Percentiles rank a stretch among this genome's conserved stretches.
phyloP scores from a whole-genome alignment of 2,113 vertebrate species.

The Takifugu bimaculatus region DNA sequence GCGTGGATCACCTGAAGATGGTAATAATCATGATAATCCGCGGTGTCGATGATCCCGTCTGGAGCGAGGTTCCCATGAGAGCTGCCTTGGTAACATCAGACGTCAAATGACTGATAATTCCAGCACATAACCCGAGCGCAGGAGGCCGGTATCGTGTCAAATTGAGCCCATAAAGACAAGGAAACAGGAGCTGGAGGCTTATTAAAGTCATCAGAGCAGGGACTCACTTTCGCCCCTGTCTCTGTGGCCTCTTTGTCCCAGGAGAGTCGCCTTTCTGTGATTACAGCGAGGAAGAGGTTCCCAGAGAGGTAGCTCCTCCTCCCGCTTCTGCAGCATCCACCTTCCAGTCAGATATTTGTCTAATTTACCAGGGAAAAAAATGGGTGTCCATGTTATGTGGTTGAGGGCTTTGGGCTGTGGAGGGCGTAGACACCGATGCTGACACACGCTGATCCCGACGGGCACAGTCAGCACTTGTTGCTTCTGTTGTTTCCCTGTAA shows the following conservation, averaged over 20 bases:
- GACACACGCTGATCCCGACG: constrained; percentile 18
- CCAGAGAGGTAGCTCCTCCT: constrained; percentile 45
- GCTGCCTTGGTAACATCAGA: constrained; percentile 30
- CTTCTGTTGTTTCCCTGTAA: constrained; percentile 52
- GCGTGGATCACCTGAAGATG: constrained; percentile 1
- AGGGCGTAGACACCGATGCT: constrained; percentile 36
- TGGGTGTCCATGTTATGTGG: background rate
- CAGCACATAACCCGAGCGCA: constrained; percentile 23
- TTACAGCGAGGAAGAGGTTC: constrained; percentile 53
- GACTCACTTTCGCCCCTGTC: constrained; percentile 3
- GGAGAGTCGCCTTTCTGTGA: constrained; percentile 59
- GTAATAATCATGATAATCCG: background rate
- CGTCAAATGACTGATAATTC: constrained; percentile 39
- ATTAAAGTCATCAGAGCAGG: constrained; percentile 54
- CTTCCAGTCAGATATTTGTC: background rate
- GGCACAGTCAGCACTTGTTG: constrained; percentile 35
- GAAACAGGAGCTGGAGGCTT: constrained; percentile 29
- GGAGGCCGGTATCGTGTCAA: constrained; percentile 21
- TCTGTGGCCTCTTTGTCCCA: constrained; percentile 59
- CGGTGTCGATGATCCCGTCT: constrained; percentile 7
- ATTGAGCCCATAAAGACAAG: constrained; percentile 48
- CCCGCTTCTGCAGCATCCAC: constrained; percentile 14
- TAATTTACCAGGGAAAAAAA: background rate
- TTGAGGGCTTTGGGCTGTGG: too few relatives aligned
- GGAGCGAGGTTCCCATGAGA: constrained; percentile 39